These are phyloP conservation scores for Hoplias malabaricus DNA, from an alignment of 2,113 vertebrate species.

Conservation along the genomic window DNA sequence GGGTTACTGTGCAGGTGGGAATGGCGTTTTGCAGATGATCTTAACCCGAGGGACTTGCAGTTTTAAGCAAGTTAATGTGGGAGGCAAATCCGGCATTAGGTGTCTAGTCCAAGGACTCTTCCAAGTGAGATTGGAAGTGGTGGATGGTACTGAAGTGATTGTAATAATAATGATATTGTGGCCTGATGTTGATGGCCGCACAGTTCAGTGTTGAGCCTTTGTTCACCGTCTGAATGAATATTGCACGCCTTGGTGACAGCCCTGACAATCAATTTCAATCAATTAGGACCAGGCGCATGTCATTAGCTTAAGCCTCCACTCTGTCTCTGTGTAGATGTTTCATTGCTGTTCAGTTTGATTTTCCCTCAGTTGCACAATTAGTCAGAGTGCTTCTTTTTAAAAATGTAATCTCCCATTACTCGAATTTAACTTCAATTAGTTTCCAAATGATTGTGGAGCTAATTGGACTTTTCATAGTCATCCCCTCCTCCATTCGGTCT, in stretches of 20 bases:
- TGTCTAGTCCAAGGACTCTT: too few relatives aligned
- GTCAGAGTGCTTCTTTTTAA: slow-evolving; percentile 63
- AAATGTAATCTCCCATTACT: slow-evolving; percentile 71
- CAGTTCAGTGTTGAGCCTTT: not conserved
- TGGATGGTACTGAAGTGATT: too few relatives aligned
- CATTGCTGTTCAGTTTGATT: slow-evolving; percentile 68
- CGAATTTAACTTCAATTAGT: slow-evolving; percentile 74
- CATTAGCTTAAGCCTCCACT: slow-evolving; percentile 72
- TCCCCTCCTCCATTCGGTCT: slow-evolving; percentile 48
- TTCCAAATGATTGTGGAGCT: slow-evolving; percentile 58
- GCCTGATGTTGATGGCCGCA: not conserved
- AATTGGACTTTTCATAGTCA: slow-evolving; percentile 57
- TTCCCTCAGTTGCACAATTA: slow-evolving; percentile 72
- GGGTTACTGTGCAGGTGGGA: too few relatives aligned
- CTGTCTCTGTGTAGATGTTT: slow-evolving; percentile 58
- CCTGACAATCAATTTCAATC: slow-evolving; percentile 63
- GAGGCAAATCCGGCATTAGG: too few relatives aligned
- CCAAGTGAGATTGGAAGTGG: too few relatives aligned
- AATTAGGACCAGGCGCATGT: slow-evolving; percentile 69
- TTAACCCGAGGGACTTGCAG: too few relatives aligned
- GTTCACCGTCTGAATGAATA: not conserved
- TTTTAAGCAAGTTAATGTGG: not conserved
- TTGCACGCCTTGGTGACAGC: not conserved
- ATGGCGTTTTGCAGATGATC: too few relatives aligned
- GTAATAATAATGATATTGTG: too few relatives aligned